Percentiles rank a stretch among this genome's conserved stretches.
phyloP scores from a whole-genome alignment of 2,888 invertebrate genomes.

The Caprella mutica region DNA sequence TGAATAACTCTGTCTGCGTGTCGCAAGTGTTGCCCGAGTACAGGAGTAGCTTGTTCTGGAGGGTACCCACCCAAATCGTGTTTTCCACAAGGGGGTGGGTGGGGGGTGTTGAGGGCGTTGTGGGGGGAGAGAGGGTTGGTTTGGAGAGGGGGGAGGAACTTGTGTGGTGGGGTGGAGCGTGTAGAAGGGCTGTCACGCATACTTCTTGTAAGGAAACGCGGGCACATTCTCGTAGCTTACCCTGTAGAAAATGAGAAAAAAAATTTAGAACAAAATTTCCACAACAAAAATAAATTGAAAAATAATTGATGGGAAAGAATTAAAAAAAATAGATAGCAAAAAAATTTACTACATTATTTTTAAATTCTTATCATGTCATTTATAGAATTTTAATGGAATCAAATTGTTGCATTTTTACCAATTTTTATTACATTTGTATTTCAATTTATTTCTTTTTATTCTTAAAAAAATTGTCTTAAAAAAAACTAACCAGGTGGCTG shows the following conservation, averaged over 20 bases:
- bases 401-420: no score
- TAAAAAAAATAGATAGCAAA: no score
- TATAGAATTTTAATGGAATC: no score
- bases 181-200: conserved; percentile 71
- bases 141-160: conserved; percentile 2
- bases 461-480: not conserved
- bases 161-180: conserved; percentile 53
- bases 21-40: conserved; percentile 78
- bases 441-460: not conserved
- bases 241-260: conserved; percentile 11
- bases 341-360: no score
- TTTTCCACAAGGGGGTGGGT: conserved; percentile 16
- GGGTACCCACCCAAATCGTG: conserved; percentile 82
- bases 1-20: conserved; percentile 56
- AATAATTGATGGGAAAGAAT: not conserved
- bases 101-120: conserved; percentile 1
- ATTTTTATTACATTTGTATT: not conserved
- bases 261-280: not conserved
- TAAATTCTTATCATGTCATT: no score
- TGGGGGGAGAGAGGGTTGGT: not conserved
- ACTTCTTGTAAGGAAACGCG: conserved; percentile 61
- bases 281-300: not conserved
- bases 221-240: conserved; percentile 53
- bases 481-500: conserved; percentile 52
- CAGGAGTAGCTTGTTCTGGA: conserved; percentile 63